Evolutionary conservation across 2,797 vertebrate species (phyloP), one percentile per base, ranked within the genome.

Genomic region (Aplochiton taeniatus): DNA sequence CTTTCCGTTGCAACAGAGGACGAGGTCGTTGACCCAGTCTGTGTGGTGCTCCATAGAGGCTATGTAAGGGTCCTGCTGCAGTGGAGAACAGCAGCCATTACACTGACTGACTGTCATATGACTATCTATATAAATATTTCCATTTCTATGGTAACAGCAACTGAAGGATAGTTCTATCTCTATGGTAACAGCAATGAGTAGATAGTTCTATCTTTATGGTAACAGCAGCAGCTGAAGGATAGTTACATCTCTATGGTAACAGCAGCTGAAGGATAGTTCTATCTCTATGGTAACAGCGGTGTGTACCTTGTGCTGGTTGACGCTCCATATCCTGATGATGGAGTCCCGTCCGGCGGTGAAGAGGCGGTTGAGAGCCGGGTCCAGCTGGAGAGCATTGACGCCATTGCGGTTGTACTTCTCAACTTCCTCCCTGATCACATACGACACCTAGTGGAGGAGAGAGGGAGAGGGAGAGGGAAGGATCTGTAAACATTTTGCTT

Each of bases 1-100:
- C 82, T 95, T 96, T 54, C 95, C 95, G 82, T 93, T 95, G 81
- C 95, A 96, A 72, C 95, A 96, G 52, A 96, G 93, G 4, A 95
- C 93, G 56, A 95, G 93, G 74, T 96, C 95, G 51, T 96, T 96
- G 69, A 95, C 95, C 95, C 95, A 96, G 67, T 96, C 95, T 0
- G 95, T 96, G 68, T 96, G 95, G 80, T 96, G 95, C 62, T 96
- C 95, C 95, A 96, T 95, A 48, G 95, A 95, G 11, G 94, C 93
- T 80, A 96, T 95, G 47, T 95, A 96, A 0, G 94, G 93, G 55
- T 96, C 95, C 93, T 96, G 95, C 94, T 95, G 80, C 56, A 92
- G 91, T 65, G 73, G 9, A 18, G 53, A 57, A 54, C n/a, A 53
- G 49, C 45, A 61, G 51, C 8, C 31, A 31, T 31, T 31, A 31